Evolutionary conservation across 2,113 vertebrate species (phyloP).

Genomic region (Pseudorasbora parva): DNA sequence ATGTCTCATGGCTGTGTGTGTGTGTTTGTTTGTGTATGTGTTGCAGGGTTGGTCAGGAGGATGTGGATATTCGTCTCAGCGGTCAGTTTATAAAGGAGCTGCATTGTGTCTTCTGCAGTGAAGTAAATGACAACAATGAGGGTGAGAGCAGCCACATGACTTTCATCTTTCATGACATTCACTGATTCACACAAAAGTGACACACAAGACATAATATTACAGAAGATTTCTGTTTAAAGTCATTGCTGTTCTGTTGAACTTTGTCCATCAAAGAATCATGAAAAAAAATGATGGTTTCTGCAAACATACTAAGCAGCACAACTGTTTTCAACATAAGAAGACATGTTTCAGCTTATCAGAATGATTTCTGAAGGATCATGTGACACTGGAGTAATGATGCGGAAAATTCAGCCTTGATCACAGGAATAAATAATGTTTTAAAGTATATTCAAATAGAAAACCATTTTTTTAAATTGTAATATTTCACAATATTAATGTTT

Average conservation of each 20-base stretch:
- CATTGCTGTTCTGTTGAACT: neutral
- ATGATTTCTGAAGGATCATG: neutral
- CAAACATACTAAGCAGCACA: neutral
- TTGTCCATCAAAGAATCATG: neutral
- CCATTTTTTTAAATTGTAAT: neutral
- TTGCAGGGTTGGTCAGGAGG: slow-evolving; percentile 84
- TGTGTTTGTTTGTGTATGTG: neutral
- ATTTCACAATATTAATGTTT: neutral
- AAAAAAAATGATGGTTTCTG: no score
- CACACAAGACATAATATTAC: neutral
- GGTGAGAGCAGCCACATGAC: slow-evolving; percentile 66
- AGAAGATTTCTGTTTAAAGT: neutral
- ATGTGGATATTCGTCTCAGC: slow-evolving; percentile 85
- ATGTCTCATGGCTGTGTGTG: neutral
- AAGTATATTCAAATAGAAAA: no score
- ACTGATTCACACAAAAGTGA: neutral
- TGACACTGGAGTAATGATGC: neutral
- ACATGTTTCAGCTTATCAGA: neutral
- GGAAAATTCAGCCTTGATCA: neutral
- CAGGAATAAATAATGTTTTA: no score
- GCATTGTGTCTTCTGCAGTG: slow-evolving; percentile 85
- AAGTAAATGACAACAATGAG: slow-evolving; percentile 77
- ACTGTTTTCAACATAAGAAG: neutral
- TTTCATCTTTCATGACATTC: neutral
- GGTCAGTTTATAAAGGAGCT: slow-evolving; percentile 88